These are phyloP conservation scores for Apodemus speciosus DNA, from an alignment of 2,113 vertebrate species.

Conservation along the genomic window DNA sequence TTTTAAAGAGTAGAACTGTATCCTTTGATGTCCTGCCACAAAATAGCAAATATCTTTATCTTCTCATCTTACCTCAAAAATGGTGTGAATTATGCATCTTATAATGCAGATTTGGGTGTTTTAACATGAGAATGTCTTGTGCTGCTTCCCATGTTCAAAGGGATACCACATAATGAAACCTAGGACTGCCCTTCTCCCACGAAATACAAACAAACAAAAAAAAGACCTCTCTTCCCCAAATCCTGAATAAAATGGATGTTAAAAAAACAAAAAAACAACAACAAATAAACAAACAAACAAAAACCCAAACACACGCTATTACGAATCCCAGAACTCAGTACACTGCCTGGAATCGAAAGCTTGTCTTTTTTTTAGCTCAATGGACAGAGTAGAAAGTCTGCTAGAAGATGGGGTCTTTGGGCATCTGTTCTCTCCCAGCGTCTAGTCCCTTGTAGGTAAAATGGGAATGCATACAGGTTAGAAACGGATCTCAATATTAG, in stretches of 20 bases:
- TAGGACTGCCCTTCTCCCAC: not conserved
- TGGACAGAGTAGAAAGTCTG: not conserved
- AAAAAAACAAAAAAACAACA: no score
- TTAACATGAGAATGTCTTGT: constrained; percentile 14
- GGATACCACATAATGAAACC: not conserved
- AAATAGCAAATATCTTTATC: constrained; percentile 27
- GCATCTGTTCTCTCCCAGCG: not conserved
- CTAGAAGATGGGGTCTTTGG: not conserved
- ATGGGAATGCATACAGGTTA: not conserved
- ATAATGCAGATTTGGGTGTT: constrained; percentile 1
- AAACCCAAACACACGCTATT: not conserved
- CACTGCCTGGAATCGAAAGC: not conserved
- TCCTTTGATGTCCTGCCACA: constrained; percentile 25
- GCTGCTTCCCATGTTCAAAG: constrained; percentile 40
- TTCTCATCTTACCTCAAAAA: constrained; percentile 27
- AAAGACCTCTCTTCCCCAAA: not conserved
- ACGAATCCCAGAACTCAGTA: not conserved
- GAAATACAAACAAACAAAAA: constrained; percentile 22
- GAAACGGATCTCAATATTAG: not conserved
- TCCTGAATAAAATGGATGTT: not conserved
- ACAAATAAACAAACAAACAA: no score
- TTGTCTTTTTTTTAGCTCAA: not conserved
- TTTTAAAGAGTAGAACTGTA: constrained; percentile 5
- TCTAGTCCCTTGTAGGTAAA: not conserved
- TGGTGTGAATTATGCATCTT: not conserved